Percentiles rank a stretch among this genome's conserved stretches.
Evolutionary conservation across 2,888 invertebrate genomes (phyloP).

Genomic region (Mechanitis mazaeus): DNA sequence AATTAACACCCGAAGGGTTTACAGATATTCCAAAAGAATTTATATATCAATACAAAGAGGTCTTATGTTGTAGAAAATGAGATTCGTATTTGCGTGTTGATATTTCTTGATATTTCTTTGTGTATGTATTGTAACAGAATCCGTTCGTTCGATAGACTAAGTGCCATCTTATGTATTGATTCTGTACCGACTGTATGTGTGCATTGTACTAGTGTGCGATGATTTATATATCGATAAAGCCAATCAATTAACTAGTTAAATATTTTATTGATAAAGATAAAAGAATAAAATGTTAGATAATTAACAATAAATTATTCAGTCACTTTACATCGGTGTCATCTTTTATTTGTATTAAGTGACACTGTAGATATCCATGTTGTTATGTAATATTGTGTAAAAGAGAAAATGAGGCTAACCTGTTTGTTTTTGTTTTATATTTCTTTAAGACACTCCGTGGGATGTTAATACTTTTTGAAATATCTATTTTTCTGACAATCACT

Average conservation of each 20-base stretch:
- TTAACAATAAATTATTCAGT: background rate
- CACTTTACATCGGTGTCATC: background rate
- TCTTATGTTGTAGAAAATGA: background rate
- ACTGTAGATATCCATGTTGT: background rate
- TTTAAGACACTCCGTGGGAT: too few species aligned
- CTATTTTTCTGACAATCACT: too few species aligned
- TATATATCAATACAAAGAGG: background rate
- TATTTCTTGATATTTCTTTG: constrained; percentile 7
- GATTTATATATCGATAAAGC: constrained; percentile 18
- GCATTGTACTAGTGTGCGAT: background rate
- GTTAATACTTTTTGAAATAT: too few species aligned
- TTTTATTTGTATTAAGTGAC: background rate
- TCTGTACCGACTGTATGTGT: constrained; percentile 14
- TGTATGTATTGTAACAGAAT: constrained; percentile 10
- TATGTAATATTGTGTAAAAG: too few species aligned
- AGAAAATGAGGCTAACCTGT: too few species aligned
- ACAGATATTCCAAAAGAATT: constrained; percentile 2
- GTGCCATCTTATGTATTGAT: constrained; percentile 21
- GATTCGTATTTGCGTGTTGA: constrained; percentile 4
- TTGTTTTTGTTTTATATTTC: too few species aligned
- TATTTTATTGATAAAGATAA: constrained; percentile 8
- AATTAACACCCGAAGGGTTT: constrained; percentile 14
- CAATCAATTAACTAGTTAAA: constrained; percentile 15
- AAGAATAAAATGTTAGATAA: background rate
- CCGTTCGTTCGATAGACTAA: constrained; percentile 24